These are phyloP conservation scores for Ganaspis sp. DNA, from an alignment of 1,140 invertebrate genomes.

Conservation along the genomic window DNA sequence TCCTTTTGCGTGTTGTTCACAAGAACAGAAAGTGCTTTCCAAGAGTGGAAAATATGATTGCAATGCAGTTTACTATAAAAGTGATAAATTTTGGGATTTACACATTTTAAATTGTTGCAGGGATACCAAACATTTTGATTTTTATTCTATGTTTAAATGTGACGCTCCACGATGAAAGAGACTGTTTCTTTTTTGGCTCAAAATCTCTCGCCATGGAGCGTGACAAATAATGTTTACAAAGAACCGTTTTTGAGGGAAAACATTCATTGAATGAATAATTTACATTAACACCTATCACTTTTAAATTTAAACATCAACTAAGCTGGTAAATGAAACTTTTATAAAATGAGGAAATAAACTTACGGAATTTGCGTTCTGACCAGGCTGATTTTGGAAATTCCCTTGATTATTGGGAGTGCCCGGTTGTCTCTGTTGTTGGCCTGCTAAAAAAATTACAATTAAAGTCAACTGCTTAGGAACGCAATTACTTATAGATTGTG, in stretches of 20 bases:
- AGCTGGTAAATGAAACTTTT: not conserved
- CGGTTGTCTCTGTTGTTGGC: not conserved
- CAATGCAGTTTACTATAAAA: slow-evolving; percentile 1
- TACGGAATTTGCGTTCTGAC: not conserved
- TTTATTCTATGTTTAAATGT: no score
- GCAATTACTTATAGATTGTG: not conserved
- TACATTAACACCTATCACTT: not conserved
- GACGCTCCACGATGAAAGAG: no score
- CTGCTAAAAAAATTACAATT: not conserved
- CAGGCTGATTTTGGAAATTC: slow-evolving; percentile 7
- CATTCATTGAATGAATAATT: not conserved
- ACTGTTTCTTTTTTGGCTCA: not conserved
- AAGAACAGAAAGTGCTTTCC: not conserved
- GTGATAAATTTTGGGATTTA: not conserved
- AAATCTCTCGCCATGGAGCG: no score
- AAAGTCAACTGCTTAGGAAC: not conserved
- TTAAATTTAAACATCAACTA: not conserved
- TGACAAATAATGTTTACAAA: no score
- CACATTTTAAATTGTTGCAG: not conserved
- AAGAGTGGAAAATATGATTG: not conserved
- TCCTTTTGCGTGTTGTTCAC: not conserved
- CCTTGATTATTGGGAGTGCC: not conserved
- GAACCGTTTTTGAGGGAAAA: not conserved
- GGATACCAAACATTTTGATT: not conserved
- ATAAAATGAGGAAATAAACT: not conserved